Conservation (phyloP, 1,140 invertebrate genomes). For the Semibalanus balanoides region DNA sequence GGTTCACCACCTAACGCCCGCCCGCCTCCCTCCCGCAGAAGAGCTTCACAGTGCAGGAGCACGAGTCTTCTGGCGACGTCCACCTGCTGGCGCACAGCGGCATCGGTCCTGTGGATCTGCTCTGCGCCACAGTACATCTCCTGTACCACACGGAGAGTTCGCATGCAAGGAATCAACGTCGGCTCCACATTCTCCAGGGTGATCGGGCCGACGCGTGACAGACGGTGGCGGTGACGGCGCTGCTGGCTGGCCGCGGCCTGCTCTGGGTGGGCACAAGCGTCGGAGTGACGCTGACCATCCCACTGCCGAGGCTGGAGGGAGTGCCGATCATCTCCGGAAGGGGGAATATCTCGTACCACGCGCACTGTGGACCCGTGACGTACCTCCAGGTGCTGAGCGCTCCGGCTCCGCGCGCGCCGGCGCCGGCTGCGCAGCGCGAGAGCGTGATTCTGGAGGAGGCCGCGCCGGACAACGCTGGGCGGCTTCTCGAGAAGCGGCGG, state of each 20-base stretch:
- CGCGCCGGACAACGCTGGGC: conserved; percentile 33
- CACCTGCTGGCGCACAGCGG: conserved; percentile 83
- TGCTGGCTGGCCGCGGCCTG: conserved; percentile 64
- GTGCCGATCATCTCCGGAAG: conserved; percentile 82
- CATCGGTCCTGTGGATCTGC: conserved; percentile 87
- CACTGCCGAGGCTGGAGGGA: conserved; percentile 78
- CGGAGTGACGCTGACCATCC: conserved; percentile 77
- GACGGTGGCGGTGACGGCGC: conserved; percentile 48
- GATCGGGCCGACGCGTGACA: conserved; percentile 25
- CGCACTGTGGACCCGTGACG: conserved; percentile 76
- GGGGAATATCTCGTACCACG: conserved; percentile 81
- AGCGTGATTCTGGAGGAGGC: not conserved
- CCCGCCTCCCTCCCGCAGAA: conserved; percentile 32
- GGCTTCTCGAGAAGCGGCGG: conserved; percentile 76
- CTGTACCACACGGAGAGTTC: conserved; percentile 88
- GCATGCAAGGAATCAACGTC: conserved; percentile 83
- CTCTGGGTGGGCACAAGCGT: conserved; percentile 94
- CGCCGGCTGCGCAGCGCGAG: not conserved
- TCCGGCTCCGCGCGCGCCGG: conserved; percentile 25
- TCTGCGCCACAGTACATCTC: conserved; percentile 67
- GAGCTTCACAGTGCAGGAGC: conserved; percentile 50
- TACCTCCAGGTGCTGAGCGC: conserved; percentile 65
- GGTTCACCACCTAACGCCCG: not conserved
- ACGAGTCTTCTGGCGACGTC: conserved; percentile 40
- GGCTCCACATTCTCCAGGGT: conserved; percentile 68